Evolutionary conservation across 2,113 vertebrate genomes (phyloP), one percentile per base, ranked within the genome.

Genomic region (Irena cyanogastra): DNA sequence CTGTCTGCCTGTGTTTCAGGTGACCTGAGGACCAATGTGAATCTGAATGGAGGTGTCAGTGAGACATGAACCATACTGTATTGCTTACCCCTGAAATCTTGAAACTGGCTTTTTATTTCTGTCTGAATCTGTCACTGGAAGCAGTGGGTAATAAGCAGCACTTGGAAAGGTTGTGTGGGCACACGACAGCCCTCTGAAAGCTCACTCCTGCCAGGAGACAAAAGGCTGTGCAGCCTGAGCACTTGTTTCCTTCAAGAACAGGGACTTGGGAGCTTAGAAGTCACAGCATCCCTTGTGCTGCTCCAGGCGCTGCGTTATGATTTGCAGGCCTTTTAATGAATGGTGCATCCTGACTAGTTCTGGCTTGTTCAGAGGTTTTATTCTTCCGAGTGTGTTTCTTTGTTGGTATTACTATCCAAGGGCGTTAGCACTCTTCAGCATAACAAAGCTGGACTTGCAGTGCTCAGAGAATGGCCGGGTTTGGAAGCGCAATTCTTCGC

Each of bases 311-410:
- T 31, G 84, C 69, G 75, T 63, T 72, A 50, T 24, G 28, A 76
- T 71, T 89, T 94, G 76, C 21, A 31, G 82, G n/a, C 49, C 83
- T 93, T 50, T 42, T 93, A 91, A 95, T 70, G 89, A 93, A 70
- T 42, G 70, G 50, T 86, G 59, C 56, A 63, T 90, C 70, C 91
- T 92, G 83, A 72, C 79, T 82, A 57, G 70, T 57, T 87, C 27
- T 65, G 37, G 45, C 70, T 86, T 88, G 83, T 28, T 61, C 39
- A 4, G 4, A 31, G 39, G 11, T 61, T 44, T 81, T 68, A 39
- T n/a, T 88, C 45, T 75, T 64, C 12, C 6, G 23, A 49, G 24
- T 19, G 13, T 26, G 20, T 72, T 80, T 57, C 59, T n/a, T n/a
- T 78, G 20, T 19, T 80, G 39, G 2, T 69, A 8, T 70, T 83